A percentile compares a stretch with the other conserved stretches of the same genome.
These are phyloP conservation scores for Bos taurus DNA, from an alignment of 2,113 vertebrate species.

Conservation along the genomic window ARS-UCD2.0 NC_037330.1:39164501-39165000, in stretches of 20 bases:
- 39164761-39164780: too few species aligned
- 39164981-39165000: neutral
- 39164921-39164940: too few species aligned
- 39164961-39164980: too few species aligned
- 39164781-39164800: too few species aligned
- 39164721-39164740: too few species aligned
- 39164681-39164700: neutral
- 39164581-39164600: neutral
- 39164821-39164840: rapidly evolving
- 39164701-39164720: neutral
- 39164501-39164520: neutral
- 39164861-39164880: too few species aligned
- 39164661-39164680: neutral
- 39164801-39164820: too few species aligned
- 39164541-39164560: neutral
- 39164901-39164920: too few species aligned
- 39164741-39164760: too few species aligned
- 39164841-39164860: too few species aligned
- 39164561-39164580: neutral
- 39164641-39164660: neutral
- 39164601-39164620: neutral
- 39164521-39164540: neutral
- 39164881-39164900: too few species aligned
- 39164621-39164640: neutral
- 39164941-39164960: too few species aligned